Percentiles rank a stretch among this genome's conserved stretches.
Evolutionary conservation across 1,140 invertebrate species (phyloP).

Genomic region (Leucophenga varia): DNA sequence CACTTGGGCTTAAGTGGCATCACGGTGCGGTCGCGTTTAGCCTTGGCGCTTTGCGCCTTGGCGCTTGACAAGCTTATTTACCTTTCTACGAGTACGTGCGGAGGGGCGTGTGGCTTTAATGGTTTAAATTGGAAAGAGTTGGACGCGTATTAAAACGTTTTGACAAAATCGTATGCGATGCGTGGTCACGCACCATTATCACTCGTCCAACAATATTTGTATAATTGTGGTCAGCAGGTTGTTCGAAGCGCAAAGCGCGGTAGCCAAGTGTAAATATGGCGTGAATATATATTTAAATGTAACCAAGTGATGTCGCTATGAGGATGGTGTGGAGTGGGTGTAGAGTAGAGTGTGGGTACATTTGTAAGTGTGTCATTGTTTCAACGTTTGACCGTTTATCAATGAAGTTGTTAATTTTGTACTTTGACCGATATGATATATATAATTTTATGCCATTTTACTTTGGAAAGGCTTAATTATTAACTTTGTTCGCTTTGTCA

Average conservation of each 20-base stretch:
- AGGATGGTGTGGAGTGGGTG: too few species aligned
- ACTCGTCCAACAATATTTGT: slow-evolving; percentile 5
- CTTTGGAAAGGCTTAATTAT: slow-evolving; percentile 3
- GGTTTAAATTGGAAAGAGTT: too few species aligned
- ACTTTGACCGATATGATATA: slow-evolving; percentile 19
- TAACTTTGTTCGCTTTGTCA: too few species aligned
- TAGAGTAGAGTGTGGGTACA: too few species aligned
- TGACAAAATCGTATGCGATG: slow-evolving; percentile 52
- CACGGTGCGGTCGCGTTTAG: slow-evolving; percentile 12
- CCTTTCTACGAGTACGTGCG: too few species aligned
- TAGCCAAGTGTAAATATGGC: too few species aligned
- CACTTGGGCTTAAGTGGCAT: slow-evolving; percentile 13
- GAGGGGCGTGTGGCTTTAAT: too few species aligned
- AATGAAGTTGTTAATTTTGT: slow-evolving; percentile 52
- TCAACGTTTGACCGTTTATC: slow-evolving; percentile 34
- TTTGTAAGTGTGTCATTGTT: slow-evolving; percentile 6
- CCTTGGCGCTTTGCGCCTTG: too few species aligned
- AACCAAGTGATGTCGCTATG: too few species aligned
- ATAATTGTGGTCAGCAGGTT: slow-evolving; percentile 1
- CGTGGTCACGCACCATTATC: slow-evolving; percentile 56
- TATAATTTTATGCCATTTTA: background rate
- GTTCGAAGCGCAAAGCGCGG: background rate
- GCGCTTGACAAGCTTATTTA: too few species aligned
- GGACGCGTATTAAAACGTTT: background rate
- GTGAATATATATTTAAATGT: too few species aligned